Evolutionary conservation across 2,888 invertebrate genomes (phyloP).

Genomic region (Apodemia hepburni): DNA sequence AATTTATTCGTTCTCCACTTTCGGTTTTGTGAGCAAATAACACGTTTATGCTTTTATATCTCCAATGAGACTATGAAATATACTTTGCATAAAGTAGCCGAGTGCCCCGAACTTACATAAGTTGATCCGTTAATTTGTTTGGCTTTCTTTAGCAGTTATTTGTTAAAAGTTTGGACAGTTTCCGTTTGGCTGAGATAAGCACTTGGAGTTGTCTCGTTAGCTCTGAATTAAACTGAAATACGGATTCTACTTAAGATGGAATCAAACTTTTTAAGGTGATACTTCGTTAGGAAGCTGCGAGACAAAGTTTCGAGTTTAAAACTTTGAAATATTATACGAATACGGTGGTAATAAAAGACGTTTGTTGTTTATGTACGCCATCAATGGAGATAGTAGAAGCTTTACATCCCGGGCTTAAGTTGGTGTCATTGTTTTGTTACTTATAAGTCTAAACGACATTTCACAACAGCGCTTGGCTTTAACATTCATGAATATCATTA

Average conservation of each 20-base stretch:
- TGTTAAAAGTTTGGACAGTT: constrained; percentile 54
- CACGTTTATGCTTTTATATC: constrained; percentile 66
- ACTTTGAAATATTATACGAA: constrained; percentile 58
- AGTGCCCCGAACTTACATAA: constrained; percentile 34
- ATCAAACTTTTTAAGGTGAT: constrained; percentile 44
- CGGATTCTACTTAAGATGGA: constrained; percentile 44
- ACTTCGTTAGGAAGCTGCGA: constrained; percentile 48
- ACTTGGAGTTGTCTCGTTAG: constrained; percentile 47
- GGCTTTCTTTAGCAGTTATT: constrained; percentile 58
- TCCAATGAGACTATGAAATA: constrained; percentile 41
- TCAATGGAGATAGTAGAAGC: constrained; percentile 69
- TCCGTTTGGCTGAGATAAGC: constrained; percentile 47
- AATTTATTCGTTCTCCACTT: constrained; percentile 66
- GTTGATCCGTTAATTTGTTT: constrained; percentile 53
- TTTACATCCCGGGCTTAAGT: constrained; percentile 70
- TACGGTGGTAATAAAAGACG: constrained; percentile 57
- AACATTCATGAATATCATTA: constrained; percentile 76
- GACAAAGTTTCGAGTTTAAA: constrained; percentile 51
- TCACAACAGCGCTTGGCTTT: constrained; percentile 64
- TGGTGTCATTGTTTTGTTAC: constrained; percentile 75
- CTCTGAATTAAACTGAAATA: constrained; percentile 55
- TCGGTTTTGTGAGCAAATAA: constrained; percentile 59
- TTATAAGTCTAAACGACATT: constrained; percentile 72
- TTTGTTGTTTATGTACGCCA: constrained; percentile 64
- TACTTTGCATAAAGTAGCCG: constrained; percentile 41